Percentiles rank a stretch among this genome's conserved stretches.
Conservation (phyloP, 2,888 invertebrate genomes). For the Xanthostigma xanthostigma region DNA sequence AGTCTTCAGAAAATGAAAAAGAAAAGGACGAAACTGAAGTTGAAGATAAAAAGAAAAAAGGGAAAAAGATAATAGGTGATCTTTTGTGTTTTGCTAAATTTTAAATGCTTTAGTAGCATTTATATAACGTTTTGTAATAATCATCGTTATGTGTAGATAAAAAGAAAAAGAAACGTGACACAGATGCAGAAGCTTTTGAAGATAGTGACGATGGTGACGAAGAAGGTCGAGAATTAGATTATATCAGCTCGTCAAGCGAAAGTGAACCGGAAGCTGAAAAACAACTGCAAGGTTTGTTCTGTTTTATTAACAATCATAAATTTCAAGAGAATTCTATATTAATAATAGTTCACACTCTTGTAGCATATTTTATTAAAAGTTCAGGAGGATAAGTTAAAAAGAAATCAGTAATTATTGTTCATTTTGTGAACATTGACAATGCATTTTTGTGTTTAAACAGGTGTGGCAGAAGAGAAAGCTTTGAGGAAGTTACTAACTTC, state of each 20-base stretch:
- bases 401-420: no score
- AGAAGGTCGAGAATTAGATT: slow-evolving; percentile 88
- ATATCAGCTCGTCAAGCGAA: slow-evolving; percentile 70
- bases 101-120: slow-evolving; percentile 1
- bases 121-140: slow-evolving; percentile 5
- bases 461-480: slow-evolving; percentile 62
- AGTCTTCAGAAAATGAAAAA: slow-evolving; percentile 56
- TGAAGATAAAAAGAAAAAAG: slow-evolving; percentile 50
- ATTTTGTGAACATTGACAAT: no score
- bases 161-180: slow-evolving; percentile 65
- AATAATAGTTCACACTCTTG: no score
- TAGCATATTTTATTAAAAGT: no score
- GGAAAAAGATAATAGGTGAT: slow-evolving; percentile 22
- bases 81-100: slow-evolving; percentile 7
- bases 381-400: no score
- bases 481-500: slow-evolving; percentile 69
- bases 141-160: slow-evolving; percentile 23
- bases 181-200: slow-evolving; percentile 81
- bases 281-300: slow-evolving; percentile 16
- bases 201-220: slow-evolving; percentile 97
- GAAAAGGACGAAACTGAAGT: slow-evolving; percentile 42
- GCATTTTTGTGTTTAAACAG: slow-evolving; percentile 19
- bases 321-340: no score
- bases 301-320: no score
- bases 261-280: slow-evolving; percentile 67